A percentile compares a stretch with the other conserved stretches of the same genome.
These are phyloP conservation scores for Spodoptera frugiperda DNA, from an alignment of 1,140 invertebrate genomes.

Conservation along the genomic window DNA sequence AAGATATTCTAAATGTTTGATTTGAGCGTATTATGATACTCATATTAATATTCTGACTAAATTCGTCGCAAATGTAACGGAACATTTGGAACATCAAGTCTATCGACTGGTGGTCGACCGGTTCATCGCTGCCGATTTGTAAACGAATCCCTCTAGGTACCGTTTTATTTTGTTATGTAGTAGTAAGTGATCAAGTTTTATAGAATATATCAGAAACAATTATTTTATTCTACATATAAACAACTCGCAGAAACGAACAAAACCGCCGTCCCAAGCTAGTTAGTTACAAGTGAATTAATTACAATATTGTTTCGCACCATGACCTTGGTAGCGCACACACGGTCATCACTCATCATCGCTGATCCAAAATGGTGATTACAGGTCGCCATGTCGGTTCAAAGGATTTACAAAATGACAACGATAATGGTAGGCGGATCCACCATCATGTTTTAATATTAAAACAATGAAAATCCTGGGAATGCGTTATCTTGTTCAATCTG, in stretches of 20 bases:
- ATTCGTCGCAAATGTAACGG: too few species aligned
- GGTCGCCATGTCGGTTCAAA: conserved; percentile 72
- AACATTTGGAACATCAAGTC: too few species aligned
- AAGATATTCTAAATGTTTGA: too few species aligned
- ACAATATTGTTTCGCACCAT: conserved; percentile 71
- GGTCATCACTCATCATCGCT: conserved; percentile 69
- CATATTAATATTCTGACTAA: too few species aligned
- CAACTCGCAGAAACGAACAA: not conserved
- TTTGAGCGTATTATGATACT: too few species aligned
- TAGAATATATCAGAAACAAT: too few species aligned
- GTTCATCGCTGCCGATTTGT: too few species aligned
- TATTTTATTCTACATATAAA: not conserved
- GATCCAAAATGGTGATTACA: conserved; percentile 71
- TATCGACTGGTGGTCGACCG: too few species aligned
- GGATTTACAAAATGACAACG: conserved; percentile 57
- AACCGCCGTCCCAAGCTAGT: not conserved
- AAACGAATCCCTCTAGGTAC: too few species aligned
- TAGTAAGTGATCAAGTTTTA: too few species aligned
- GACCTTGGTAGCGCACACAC: conserved; percentile 74
- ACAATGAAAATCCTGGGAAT: conserved; percentile 49
- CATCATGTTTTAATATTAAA: conserved; percentile 47
- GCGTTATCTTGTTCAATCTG: conserved; percentile 32
- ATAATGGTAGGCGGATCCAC: conserved; percentile 56
- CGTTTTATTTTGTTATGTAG: too few species aligned
- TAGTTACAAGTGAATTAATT: conserved; percentile 64